Base-by-base conservation (phyloP, 53 echinoderm and acorn worm genomes). In the Astropecten irregularis region DNA sequence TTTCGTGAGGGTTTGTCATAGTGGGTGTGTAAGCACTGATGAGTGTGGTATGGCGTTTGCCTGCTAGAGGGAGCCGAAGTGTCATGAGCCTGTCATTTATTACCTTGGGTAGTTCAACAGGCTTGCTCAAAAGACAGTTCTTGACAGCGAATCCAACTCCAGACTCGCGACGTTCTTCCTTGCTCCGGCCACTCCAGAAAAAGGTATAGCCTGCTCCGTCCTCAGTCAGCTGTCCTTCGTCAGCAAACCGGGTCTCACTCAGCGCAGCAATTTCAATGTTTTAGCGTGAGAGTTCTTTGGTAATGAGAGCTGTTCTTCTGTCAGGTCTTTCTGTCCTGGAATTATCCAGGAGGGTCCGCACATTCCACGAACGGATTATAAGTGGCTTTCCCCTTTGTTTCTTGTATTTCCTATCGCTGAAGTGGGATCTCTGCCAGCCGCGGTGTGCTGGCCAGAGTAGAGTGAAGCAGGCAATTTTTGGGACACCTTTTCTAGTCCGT, bases 11-110 rank as follows among this genome's bases (percentile, higher is more conserved):
- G 63, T 61, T 28, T 7, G 81, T 63, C 81, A 81, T 47, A 25
- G 81, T 81, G 0, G 62, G 81, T 8, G 63, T 47, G 28, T 63
- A 81, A 23, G 64, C 44, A 30, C 82, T 82, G 66, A 82, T 82
- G n/a, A n/a, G n/a, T n/a, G n/a, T n/a, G n/a, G n/a, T n/a, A n/a
- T n/a, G n/a, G n/a, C n/a, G n/a, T n/a, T 2, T 65, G 23, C 26
- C 28, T 82, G 26, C 3, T 2, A 82, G 40, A 0, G 29, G 46
- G 2, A 82, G 49, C 16, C 44, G 28, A n/a, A 66, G 37, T 7
- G 34, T 32, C 83, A 82, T 82, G 10, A 82, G 53, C 23, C 67
- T 34, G 51, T 82, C 83, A 66, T 51, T 82, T 9, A 67, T 2
- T 4, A 51, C 67, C 28, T 65, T 50, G 0, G 66, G 67, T 2